Base-by-base conservation (phyloP, 2,888 invertebrate species). In the Masnerella sp. region DNA sequence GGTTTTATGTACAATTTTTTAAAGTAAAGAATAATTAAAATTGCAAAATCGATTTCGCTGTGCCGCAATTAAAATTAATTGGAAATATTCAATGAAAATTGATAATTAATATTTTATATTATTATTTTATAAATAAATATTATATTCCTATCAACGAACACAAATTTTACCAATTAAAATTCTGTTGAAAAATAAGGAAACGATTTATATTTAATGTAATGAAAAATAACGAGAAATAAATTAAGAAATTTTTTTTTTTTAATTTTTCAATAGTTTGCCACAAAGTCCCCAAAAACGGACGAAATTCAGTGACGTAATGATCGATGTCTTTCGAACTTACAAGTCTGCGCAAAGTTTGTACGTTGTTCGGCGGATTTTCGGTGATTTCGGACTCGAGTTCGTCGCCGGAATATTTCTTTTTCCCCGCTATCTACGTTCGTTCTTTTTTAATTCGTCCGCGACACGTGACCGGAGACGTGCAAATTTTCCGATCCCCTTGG, bases 381-480 rank as follows among this genome's bases (percentile, higher is more conserved):
- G 5, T 25, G 25, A 25, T 25, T 25, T 25, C 25, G 25, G 25
- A 4, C 7, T 7, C 25, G 25, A 25, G 25, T 25, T 25, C 7
- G 25, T 5, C 4, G 25, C 4, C 25, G n/a, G n/a, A n/a, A 25
- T 25, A 25, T 25, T 25, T 25, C 25, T 4, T 25, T 25, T 25
- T 25, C 25, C 25, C 4, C 25, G 4, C 7, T 25, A 25, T 25
- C 25, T 25, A 5, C 9, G 2, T 12, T 34, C 11, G 5, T 34
- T 11, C 11, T 34, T 34, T 34, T 34, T 34, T 11, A 34, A 34
- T 34, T 34, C 34, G 4, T 22, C 30, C 12, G 2, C 34, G 34
- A 34, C 34, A 34, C 14, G 34, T 34, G 34, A 34, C 11, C 34
- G 34, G 34, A 14, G 3, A 34, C 11, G 34, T 34, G 34, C 34